Evolutionary conservation across 1,140 invertebrate species (phyloP), one percentile per base, ranked within the genome.

Genomic region (Drosophila bifasciata): DNA sequence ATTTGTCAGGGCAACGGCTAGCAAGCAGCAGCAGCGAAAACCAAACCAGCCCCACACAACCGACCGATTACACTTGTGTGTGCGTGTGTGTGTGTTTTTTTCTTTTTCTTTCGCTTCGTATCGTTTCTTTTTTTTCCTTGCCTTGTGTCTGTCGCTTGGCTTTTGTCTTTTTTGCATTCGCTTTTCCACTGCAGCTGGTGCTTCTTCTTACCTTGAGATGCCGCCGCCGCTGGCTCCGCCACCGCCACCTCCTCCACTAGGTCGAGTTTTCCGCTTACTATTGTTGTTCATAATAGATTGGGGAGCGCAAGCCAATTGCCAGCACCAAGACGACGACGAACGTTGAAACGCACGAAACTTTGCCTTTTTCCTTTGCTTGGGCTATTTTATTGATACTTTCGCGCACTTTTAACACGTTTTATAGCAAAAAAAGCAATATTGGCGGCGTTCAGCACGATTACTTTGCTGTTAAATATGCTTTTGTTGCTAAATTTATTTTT

Each of bases 261-360:
- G 89, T 79, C 89, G 89, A 85, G 86, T 89, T 89, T 91, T 91
- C 56, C 89, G 89, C 83, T 91, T 91, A 68, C 81, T 91, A 81
- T 85, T 85, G 80, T 83, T 90, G 71, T 91, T 91, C 78, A 83
- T 90, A 74, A 70, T 62, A 61, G 59, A 76, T 83, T 55, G 58
- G 59, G 77, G 77, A 74, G 68, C 48, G 66, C 59, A 57, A 62
- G 51, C 73, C 71, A 67, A 75, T 75, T 75, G 63, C 58, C 81
- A 77, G 69, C 72, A 68, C 51, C 41, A 49, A 40, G 21, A 43
- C 5, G 51, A 7, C 6, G 19, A 48, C 19, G 36, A 64, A 79
- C 70, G 77, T 79, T 70, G 40, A 61, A 73, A 81, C 66, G 32
- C 11, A 36, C 11, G 32, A 36, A 36, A 36, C 32, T 36, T 32